phyloP scores from a whole-genome alignment of 2,888 invertebrate species.

The Pantelozetes paolii region DNA sequence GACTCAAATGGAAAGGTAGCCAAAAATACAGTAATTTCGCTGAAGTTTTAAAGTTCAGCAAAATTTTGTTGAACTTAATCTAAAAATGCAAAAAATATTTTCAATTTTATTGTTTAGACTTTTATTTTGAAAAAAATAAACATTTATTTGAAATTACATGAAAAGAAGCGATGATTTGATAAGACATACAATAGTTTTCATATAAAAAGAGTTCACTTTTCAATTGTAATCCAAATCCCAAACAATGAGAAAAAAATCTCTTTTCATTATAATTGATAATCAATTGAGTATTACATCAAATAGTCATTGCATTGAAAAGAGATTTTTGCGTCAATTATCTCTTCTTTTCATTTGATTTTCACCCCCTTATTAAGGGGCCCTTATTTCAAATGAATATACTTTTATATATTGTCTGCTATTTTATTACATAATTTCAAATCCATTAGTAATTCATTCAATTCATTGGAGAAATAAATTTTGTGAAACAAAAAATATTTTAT shows the following conservation, averaged over 20 bases:
- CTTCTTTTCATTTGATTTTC: background rate
- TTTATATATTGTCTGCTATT: background rate
- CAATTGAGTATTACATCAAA: background rate
- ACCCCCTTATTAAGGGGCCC: too few relatives aligned
- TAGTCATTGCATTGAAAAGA: background rate
- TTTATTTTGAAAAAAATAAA: background rate
- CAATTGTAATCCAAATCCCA: background rate
- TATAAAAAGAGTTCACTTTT: background rate
- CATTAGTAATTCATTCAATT: conserved; percentile 11
- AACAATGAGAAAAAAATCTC: background rate
- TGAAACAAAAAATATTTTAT: background rate
- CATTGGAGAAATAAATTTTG: background rate
- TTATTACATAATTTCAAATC: conserved; percentile 8
- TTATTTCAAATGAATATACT: too few relatives aligned
- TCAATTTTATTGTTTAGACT: background rate
- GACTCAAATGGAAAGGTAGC: background rate
- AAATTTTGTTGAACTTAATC: background rate
- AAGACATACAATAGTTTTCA: too few relatives aligned
- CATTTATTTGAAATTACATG: too few relatives aligned
- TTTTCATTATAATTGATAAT: background rate
- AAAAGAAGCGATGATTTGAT: too few relatives aligned
- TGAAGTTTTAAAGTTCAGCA: too few relatives aligned
- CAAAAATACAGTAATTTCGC: background rate
- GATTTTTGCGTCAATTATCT: background rate
- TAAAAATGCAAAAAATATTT: too few relatives aligned